Evolutionary conservation across 2,113 vertebrate species (phyloP), one percentile per base, ranked within the genome.

Genomic region (Sylvia atricapilla): DNA sequence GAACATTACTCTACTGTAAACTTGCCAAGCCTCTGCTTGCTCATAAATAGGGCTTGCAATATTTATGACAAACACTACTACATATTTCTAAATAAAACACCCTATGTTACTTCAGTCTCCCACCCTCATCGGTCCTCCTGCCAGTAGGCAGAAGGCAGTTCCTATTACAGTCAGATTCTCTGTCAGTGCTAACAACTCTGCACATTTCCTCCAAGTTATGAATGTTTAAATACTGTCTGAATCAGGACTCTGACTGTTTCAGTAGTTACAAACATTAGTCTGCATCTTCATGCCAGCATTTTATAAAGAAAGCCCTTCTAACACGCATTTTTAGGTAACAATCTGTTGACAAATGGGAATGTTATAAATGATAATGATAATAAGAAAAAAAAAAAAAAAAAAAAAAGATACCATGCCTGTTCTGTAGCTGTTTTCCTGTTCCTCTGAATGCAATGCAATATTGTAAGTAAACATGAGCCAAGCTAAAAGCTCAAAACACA

Each of bases 281-380:
- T 79, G 46, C 84, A 89, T 81, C 81, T 75, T 72, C 93, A 72
- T 76, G 86, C 55, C 87, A 89, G 70, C 37, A 11, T 73, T 95
- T 96, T 88, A 70, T 92, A 67, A 47, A 84, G 47, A 62, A 84
- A 75, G 28, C 67, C 68, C 95, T 95, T 94, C 86, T 94, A 94
- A 93, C 25, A 10, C 84, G 89, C 22, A 56, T 94, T 95, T 92
- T 93, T 78, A 89, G 78, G 56, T 67, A 96, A 76, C 75, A 58
- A 68, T 84, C 81, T 95, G 69, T 80, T 97, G 94, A 78, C 91
- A 93, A 94, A 93, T 91, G 90, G 76, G 77, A 96, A 94, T 94
- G 76, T 91, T 66, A 87, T 76, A 90, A 91, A 96, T 82, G 39
- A 91, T 64, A 89, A 88, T 92, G 79, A 37, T 37, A 37, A 37